Conservation (phyloP, 2,797 vertebrate genomes). For the Tamandua tetradactyla region DNA sequence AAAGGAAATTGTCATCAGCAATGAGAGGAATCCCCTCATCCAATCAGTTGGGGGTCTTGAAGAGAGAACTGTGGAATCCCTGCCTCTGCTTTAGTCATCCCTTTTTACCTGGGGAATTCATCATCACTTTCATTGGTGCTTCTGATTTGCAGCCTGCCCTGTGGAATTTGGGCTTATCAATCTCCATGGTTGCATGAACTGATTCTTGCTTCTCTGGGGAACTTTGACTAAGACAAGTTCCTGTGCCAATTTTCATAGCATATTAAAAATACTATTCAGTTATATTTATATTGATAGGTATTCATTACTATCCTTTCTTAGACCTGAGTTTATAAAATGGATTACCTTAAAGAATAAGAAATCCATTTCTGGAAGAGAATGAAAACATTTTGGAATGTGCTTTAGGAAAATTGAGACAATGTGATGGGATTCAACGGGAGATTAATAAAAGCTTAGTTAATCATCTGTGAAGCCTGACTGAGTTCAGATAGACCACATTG, state of each 20-base stretch:
- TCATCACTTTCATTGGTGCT: too few species aligned
- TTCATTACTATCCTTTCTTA: background rate
- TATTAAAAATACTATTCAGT: background rate
- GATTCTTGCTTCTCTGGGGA: too few species aligned
- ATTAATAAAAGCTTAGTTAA: background rate
- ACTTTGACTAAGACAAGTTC: background rate
- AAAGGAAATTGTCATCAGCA: too few species aligned
- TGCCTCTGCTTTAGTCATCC: too few species aligned
- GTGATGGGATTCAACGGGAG: background rate
- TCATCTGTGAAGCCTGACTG: background rate
- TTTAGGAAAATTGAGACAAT: conserved; percentile 16
- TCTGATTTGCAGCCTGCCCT: too few species aligned
- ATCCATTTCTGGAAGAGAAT: background rate
- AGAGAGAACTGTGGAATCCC: too few species aligned
- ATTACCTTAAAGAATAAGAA: background rate
- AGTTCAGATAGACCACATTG: background rate
- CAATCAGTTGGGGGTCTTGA: too few species aligned
- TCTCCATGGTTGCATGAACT: too few species aligned
- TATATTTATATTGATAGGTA: background rate
- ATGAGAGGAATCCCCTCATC: too few species aligned
- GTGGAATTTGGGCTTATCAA: too few species aligned
- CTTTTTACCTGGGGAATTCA: too few species aligned
- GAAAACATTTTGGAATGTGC: background rate
- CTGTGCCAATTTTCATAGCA: background rate
- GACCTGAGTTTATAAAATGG: background rate